Percentiles rank a stretch among this genome's conserved stretches.
Evolutionary conservation across 92 coral and sea anemone species (phyloP).

Genomic region (Zoanthus sansibaricus): DNA sequence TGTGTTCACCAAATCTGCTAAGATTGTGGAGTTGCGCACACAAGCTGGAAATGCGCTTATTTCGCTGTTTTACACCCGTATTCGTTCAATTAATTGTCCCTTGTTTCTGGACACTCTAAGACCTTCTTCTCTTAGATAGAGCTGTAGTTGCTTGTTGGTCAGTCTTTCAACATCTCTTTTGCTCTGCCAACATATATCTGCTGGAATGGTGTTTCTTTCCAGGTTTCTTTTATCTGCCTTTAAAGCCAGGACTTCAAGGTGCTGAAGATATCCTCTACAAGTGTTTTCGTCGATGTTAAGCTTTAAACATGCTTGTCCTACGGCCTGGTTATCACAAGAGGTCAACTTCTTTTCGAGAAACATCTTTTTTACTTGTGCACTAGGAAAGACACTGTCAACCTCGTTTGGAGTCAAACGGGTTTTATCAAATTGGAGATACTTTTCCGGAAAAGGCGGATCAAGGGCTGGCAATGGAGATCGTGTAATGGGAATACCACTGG

Average conservation of each 20-base stretch:
- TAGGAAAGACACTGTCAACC: constrained; percentile 54
- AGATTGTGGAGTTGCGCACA: too few relatives aligned
- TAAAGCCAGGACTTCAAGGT: constrained; percentile 17
- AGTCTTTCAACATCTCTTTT: too few relatives aligned
- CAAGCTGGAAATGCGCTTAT: too few relatives aligned
- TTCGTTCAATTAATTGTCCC: too few relatives aligned
- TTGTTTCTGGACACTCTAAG: too few relatives aligned
- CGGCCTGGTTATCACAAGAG: constrained; percentile 53
- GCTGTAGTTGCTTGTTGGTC: too few relatives aligned
- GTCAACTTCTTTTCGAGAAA: background rate
- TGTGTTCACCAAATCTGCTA: too few relatives aligned
- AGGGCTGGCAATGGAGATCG: constrained; percentile 41
- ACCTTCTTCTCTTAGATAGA: too few relatives aligned
- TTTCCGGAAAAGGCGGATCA: constrained; percentile 52
- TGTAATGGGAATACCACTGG: constrained; percentile 24
- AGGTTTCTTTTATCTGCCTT: too few relatives aligned
- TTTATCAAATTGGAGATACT: constrained; percentile 56
- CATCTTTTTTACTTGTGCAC: constrained; percentile 26
- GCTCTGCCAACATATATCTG: too few relatives aligned
- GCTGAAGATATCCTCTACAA: constrained; percentile 39
- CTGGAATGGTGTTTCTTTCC: too few relatives aligned
- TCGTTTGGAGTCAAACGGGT: constrained; percentile 51
- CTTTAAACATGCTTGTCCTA: constrained; percentile 38
- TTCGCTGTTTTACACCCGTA: too few relatives aligned
- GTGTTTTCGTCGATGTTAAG: constrained; percentile 40